These are phyloP conservation scores for Scaptomyza graminum DNA, from an alignment of 1,140 invertebrate species.

Conservation along the genomic window DNA sequence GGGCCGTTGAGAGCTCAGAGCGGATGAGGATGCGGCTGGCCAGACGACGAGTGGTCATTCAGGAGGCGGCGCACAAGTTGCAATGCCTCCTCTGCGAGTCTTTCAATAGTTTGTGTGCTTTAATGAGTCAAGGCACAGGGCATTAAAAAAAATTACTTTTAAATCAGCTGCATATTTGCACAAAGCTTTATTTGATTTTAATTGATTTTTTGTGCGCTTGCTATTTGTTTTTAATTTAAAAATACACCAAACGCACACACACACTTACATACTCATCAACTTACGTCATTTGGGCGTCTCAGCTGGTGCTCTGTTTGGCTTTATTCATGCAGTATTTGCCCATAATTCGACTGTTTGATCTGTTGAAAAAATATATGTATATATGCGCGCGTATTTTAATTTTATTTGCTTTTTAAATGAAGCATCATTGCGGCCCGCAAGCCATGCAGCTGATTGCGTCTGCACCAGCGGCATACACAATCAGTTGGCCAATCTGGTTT, in stretches of 20 bases:
- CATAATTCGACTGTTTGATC: conserved; percentile 71
- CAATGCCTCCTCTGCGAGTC: conserved; percentile 6
- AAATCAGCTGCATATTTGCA: conserved; percentile 78
- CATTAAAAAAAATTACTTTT: conserved; percentile 60
- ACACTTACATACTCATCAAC: background rate
- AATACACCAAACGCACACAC: conserved; percentile 28
- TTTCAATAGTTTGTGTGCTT: conserved; percentile 71
- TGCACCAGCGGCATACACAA: conserved; percentile 63
- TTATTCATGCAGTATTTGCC: conserved; percentile 46
- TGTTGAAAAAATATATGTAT: conserved; percentile 52
- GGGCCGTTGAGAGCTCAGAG: background rate
- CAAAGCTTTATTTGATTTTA: conserved; percentile 81
- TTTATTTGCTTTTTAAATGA: conserved; percentile 82
- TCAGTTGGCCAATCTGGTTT: conserved; percentile 58
- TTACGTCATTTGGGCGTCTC: conserved; percentile 42
- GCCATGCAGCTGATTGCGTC: conserved; percentile 73
- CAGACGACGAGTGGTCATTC: conserved; percentile 41
- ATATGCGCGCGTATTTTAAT: conserved; percentile 70
- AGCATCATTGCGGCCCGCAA: conserved; percentile 60
- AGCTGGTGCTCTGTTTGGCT: conserved; percentile 18
- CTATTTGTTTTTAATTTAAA: conserved; percentile 78
- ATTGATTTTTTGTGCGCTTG: conserved; percentile 66
- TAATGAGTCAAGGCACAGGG: conserved; percentile 46
- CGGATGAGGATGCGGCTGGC: conserved; percentile 36
- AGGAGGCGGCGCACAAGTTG: background rate